phyloP scores from a whole-genome alignment of 2,113 vertebrate species.

The Oreotrochilus melanogaster region DNA sequence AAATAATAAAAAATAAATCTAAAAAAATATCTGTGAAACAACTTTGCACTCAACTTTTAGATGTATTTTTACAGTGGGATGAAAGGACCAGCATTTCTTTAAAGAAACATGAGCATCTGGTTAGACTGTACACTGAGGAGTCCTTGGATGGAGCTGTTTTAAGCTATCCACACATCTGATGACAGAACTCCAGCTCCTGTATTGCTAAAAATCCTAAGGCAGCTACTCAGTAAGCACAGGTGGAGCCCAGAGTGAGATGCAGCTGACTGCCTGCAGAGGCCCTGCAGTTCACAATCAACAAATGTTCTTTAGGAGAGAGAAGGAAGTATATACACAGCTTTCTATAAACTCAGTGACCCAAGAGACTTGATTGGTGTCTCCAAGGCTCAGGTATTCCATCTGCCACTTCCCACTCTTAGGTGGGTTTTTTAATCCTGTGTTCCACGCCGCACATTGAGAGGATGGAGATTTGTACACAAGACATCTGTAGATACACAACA shows the following conservation, averaged over 20 bases:
- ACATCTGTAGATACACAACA: background rate
- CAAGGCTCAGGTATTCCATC: background rate
- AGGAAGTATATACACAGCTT: background rate
- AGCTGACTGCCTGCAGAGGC: background rate
- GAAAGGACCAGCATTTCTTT: background rate
- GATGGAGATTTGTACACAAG: background rate
- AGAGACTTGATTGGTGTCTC: background rate
- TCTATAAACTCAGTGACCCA: background rate
- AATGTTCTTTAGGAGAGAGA: background rate
- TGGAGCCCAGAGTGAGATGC: background rate
- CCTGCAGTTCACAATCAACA: background rate
- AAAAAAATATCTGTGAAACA: background rate
- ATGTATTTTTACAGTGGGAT: background rate
- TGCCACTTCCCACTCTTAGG: background rate
- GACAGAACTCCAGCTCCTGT: background rate
- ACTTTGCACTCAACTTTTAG: background rate
- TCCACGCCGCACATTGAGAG: background rate
- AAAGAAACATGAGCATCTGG: conserved; percentile 4
- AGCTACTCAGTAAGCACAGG: background rate
- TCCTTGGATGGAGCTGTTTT: conserved; percentile 3
- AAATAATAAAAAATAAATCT: background rate
- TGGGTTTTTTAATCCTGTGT: background rate
- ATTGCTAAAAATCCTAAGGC: background rate
- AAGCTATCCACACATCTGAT: background rate
- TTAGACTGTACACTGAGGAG: background rate